Base-by-base conservation (phyloP, 2,797 vertebrate species). In the Sciurus vulgaris region DNA sequence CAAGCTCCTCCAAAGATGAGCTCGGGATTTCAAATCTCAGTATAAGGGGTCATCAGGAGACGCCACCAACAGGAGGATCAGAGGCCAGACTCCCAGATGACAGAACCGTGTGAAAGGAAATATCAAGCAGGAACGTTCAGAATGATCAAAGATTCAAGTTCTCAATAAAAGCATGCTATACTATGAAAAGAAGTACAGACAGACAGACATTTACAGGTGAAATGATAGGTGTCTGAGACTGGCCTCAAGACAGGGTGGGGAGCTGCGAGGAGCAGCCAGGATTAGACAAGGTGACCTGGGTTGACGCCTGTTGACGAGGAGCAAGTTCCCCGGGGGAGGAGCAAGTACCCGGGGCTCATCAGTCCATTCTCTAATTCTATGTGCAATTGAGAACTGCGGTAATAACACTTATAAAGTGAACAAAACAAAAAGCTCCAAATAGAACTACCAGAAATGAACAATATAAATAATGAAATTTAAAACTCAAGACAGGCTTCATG, bases 361-460 rank as follows among this genome's bases (percentile, higher is more conserved):
- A 47, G 47, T 47, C 33, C 28, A 3, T 9, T 24, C 72, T 69
- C 77, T 79, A 83, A 79, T 63, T 79, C 28, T n/a, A 54, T 14
- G 61, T 11, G 82, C 49, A 61, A 47, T 73, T 69, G 65, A 35
- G 76, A 49, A 51, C 41, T 13, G 72, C 67, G 14, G 14, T 65
- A 2, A 77, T 33, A 70, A 86, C 86, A 73, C 69, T 33, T 5
- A n/a, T 26, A 89, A 92, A 89, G 26, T 47, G 76, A 76, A 51
- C 26, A 33, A 63, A 70, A 44, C 30, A 28, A 59, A 81, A 89
- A 79, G 72, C 67, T 85, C 83, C 59, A 65, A 59, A 26, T 0
- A 91, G 91, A 95, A 63, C 38, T 67, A 90, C 70, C 79, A 69
- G n/a, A 82, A 76, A 54, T 20, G 30, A 79, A 54, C 51, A 54